phyloP scores from a whole-genome alignment of 2,113 vertebrate genomes.

The Spea bombifrons region DNA sequence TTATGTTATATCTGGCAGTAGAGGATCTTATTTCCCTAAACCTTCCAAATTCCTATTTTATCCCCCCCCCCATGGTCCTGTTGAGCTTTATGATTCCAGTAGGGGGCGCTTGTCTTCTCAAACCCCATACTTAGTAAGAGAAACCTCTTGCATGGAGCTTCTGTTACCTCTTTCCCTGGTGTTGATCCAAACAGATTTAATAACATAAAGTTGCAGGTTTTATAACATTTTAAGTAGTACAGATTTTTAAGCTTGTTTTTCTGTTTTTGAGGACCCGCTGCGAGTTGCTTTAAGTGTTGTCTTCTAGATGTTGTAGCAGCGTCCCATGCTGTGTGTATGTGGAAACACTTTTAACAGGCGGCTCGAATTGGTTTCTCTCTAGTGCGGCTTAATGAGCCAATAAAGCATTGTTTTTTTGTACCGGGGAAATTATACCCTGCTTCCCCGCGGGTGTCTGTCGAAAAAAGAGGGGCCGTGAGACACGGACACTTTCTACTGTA shows the following conservation, averaged over 20 bases:
- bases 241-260: conserved; percentile 13
- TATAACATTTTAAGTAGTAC: too few species aligned
- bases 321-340: conserved; percentile 32
- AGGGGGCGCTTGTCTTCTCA: too few species aligned
- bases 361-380: conserved; percentile 34
- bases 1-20: too few species aligned
- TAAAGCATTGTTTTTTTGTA: conserved; percentile 29
- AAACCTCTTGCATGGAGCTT: too few species aligned
- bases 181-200: too few species aligned
- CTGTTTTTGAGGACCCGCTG: conserved; percentile 18
- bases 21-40: too few species aligned
- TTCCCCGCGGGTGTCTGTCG: conserved; percentile 21
- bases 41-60: too few species aligned
- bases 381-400: conserved; percentile 42
- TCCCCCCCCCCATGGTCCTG: too few species aligned
- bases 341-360: conserved; percentile 20
- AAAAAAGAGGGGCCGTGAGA: background rate
- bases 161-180: too few species aligned
- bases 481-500: conserved; percentile 7
- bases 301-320: conserved; percentile 22
- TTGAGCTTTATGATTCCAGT: too few species aligned
- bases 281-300: conserved; percentile 26
- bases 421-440: conserved; percentile 27
- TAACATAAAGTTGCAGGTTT: too few species aligned
- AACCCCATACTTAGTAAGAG: too few species aligned